phyloP scores from a whole-genome alignment of 2,113 vertebrate species.

The Macaca nemestrina region DNA sequence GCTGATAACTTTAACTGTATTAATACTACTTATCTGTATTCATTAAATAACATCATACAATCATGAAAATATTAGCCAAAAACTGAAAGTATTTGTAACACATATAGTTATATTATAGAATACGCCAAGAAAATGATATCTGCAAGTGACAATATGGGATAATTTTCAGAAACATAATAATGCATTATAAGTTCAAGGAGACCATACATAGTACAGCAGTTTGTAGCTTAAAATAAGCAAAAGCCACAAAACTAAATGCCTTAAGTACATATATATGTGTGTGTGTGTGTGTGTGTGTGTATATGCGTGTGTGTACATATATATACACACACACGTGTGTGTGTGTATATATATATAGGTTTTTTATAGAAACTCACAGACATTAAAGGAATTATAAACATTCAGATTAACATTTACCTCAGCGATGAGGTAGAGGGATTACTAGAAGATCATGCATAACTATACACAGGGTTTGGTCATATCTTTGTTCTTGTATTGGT shows the following conservation, averaged over 20 bases:
- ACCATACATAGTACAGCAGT: background rate
- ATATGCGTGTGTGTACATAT: too few species aligned
- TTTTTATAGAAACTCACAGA: background rate
- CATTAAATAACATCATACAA: background rate
- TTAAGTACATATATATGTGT: background rate
- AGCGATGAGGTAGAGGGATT: background rate
- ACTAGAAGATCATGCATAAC: background rate
- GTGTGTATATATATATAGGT: too few species aligned
- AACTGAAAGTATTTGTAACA: background rate
- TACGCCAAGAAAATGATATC: background rate
- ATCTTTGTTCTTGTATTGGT: background rate
- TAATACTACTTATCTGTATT: background rate
- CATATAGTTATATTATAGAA: background rate
- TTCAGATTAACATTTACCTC: background rate
- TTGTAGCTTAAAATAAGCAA: background rate
- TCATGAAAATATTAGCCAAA: background rate
- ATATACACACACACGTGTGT: accelerated
- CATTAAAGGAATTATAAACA: background rate
- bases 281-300: accelerated
- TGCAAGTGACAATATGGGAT: background rate
- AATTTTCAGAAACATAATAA: background rate
- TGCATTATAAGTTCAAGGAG: too few species aligned
- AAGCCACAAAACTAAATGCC: background rate
- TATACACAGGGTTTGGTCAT: background rate
- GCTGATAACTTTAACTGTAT: background rate